Evolutionary conservation across 1,140 invertebrate genomes (phyloP).

Genomic region (Maconellicoccus hirsutus): DNA sequence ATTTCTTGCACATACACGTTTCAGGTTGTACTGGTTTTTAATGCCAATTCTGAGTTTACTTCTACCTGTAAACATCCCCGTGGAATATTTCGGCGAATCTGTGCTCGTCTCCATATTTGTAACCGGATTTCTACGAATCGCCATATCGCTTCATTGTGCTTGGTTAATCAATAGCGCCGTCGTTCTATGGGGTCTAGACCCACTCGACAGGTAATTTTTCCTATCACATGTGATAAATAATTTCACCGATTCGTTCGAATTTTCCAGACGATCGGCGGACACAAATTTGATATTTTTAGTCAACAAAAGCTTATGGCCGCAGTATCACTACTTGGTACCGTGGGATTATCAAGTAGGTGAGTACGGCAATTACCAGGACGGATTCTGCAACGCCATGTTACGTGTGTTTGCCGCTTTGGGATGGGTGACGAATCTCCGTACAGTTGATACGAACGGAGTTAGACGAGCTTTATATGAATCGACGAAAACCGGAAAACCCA

Average conservation of each 20-base stretch:
- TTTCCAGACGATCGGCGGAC: constrained; percentile 49
- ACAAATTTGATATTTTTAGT: constrained; percentile 59
- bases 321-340: constrained; percentile 63
- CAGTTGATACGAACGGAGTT: constrained; percentile 45
- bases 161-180: constrained; percentile 53
- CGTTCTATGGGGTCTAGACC: constrained; percentile 55
- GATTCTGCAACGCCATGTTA: constrained; percentile 50
- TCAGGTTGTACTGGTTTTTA: constrained; percentile 57
- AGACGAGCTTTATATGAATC: constrained; percentile 45
- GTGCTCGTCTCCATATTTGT: constrained; percentile 46
- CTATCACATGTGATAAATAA: background rate
- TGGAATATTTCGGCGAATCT: constrained; percentile 60
- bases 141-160: constrained; percentile 38
- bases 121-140: constrained; percentile 51
- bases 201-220: constrained; percentile 58
- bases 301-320: constrained; percentile 58
- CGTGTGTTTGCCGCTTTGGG: constrained; percentile 52
- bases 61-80: constrained; percentile 57
- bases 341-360: constrained; percentile 66
- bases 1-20: too few relatives aligned
- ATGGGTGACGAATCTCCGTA: constrained; percentile 46
- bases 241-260: background rate
- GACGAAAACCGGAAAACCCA: constrained; percentile 39
- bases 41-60: constrained; percentile 51
- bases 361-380: constrained; percentile 55